Evolutionary conservation across 2,113 vertebrate species (phyloP).

Genomic region (Lycaon pictus): DNA sequence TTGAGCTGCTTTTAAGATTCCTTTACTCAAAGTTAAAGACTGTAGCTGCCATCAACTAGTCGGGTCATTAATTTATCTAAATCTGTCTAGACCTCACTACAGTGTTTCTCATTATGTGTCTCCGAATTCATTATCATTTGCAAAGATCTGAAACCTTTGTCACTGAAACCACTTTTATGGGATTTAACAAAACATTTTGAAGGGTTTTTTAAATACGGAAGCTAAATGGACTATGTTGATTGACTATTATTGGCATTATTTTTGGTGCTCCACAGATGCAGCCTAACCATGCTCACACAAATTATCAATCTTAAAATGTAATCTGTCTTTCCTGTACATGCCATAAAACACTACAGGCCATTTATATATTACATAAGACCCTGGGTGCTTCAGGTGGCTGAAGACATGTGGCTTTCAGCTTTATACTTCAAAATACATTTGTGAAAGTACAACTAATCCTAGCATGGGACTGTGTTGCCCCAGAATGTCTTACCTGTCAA

Average conservation of each 20-base stretch:
- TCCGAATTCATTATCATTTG: slow-evolving; percentile 57
- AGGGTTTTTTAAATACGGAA: slow-evolving; percentile 64
- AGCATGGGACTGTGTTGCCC: not conserved
- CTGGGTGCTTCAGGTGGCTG: slow-evolving; percentile 2
- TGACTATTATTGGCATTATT: slow-evolving; percentile 34
- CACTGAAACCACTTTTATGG: slow-evolving; percentile 47
- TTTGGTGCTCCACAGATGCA: slow-evolving; percentile 56
- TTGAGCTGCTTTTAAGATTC: slow-evolving; percentile 54
- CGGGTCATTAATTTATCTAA: slow-evolving; percentile 68
- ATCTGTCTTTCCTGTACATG: slow-evolving; percentile 37
- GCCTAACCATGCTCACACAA: slow-evolving; percentile 1
- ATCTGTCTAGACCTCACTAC: slow-evolving; percentile 51
- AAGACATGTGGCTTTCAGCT: slow-evolving; percentile 2
- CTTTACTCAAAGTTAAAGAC: slow-evolving; percentile 32
- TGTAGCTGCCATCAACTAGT: slow-evolving; percentile 24
- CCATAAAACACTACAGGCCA: not conserved
- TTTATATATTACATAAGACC: not conserved
- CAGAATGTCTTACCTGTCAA: not conserved
- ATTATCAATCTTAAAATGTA: slow-evolving; percentile 50
- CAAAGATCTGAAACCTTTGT: slow-evolving; percentile 59
- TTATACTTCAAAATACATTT: slow-evolving; percentile 57
- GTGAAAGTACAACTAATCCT: slow-evolving; percentile 10
- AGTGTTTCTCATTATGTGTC: slow-evolving; percentile 59
- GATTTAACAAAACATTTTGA: slow-evolving; percentile 70
- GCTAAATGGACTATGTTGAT: slow-evolving; percentile 15